Percentiles rank a stretch among this genome's conserved stretches.
These are phyloP conservation scores for Seriola dumerili DNA, from an alignment of 2,113 vertebrate genomes.

Conservation along the genomic window DNA sequence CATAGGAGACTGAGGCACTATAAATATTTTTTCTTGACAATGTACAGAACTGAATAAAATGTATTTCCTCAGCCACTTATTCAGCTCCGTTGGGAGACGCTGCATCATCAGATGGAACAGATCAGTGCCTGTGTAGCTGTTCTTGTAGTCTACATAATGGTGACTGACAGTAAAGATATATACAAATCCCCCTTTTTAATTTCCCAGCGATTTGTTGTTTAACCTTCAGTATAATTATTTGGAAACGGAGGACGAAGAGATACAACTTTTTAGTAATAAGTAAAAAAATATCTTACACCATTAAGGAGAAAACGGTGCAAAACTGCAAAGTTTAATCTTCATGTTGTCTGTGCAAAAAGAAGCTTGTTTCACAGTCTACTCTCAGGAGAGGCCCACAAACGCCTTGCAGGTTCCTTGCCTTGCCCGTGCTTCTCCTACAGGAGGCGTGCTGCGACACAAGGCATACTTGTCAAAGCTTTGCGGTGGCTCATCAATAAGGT, in stretches of 20 bases:
- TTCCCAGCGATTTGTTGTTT: not conserved
- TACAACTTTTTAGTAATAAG: not conserved
- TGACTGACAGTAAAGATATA: not conserved
- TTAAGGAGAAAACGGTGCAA: not conserved
- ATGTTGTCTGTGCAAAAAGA: conserved; percentile 2
- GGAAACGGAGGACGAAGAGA: not conserved
- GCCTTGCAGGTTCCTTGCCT: conserved; percentile 13
- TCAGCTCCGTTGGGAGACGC: conserved; percentile 4
- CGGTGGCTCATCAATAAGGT: conserved; percentile 67
- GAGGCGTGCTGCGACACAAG: conserved; percentile 40
- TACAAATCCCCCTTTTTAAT: not conserved
- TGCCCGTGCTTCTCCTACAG: conserved; percentile 24
- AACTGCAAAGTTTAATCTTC: not conserved
- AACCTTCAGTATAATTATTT: not conserved
- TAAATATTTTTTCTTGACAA: conserved; percentile 18
- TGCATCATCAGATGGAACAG: not conserved
- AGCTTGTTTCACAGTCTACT: not conserved
- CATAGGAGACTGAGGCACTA: not conserved
- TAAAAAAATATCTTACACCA: not conserved
- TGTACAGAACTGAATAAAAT: conserved; percentile 14
- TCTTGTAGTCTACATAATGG: not conserved
- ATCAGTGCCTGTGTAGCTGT: not conserved
- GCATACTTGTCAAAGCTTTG: conserved; percentile 22
- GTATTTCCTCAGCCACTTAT: not conserved
- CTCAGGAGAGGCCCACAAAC: conserved; percentile 1